Evolutionary conservation across 2,888 invertebrate species (phyloP).

Genomic region (Dasysyrphus albostriatus): DNA sequence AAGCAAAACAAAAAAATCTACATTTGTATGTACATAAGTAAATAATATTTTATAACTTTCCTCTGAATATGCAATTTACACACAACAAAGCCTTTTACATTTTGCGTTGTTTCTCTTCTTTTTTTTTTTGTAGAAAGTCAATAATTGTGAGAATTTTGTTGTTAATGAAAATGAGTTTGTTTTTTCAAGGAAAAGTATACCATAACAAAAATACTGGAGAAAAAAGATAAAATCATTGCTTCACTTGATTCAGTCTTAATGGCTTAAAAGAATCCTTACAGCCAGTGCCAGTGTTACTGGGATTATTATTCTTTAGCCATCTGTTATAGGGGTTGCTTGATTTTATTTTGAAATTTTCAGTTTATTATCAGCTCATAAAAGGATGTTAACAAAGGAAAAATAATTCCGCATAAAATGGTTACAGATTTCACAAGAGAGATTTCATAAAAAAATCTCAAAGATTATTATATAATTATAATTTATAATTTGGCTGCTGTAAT

Average conservation of each 20-base stretch:
- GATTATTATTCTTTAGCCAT: not conserved
- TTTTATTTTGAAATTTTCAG: not conserved
- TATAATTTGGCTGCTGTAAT: not conserved
- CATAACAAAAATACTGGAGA: not conserved
- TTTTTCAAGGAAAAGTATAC: not conserved
- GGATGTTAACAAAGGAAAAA: not conserved
- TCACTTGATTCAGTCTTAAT: conserved; percentile 11
- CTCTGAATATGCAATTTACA: no score
- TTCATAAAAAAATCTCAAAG: not conserved
- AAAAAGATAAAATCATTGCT: conserved; percentile 7
- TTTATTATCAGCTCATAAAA: conserved; percentile 10
- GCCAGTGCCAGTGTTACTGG: no score
- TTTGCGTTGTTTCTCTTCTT: not conserved
- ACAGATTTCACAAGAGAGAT: not conserved
- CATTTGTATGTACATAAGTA: no score
- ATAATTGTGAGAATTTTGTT: not conserved
- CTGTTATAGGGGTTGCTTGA: not conserved
- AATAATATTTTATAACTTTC: no score
- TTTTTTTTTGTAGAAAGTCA: not conserved
- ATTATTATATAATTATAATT: not conserved
- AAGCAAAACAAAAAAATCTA: not conserved
- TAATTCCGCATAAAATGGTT: not conserved
- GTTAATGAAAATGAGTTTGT: not conserved
- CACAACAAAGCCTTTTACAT: not conserved
- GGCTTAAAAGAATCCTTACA: conserved; percentile 7